These are phyloP conservation scores for Sciurus vulgaris DNA, from an alignment of 2,797 vertebrate species.

Conservation along the genomic window DNA sequence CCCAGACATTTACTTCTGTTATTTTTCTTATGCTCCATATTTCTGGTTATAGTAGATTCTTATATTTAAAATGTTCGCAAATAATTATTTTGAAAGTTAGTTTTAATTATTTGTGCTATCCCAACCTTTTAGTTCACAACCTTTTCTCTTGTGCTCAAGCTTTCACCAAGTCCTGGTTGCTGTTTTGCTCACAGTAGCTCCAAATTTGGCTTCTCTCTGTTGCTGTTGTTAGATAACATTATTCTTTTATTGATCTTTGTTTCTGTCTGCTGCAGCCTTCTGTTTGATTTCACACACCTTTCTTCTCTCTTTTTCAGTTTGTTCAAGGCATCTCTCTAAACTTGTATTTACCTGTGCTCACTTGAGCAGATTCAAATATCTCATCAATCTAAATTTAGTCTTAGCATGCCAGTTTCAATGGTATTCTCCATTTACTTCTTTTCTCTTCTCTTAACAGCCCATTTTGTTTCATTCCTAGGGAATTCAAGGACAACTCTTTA, in stretches of 20 bases:
- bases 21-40: not conserved
- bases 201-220: not conserved
- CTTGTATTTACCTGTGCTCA: not conserved
- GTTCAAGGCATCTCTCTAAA: not conserved
- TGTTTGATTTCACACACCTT: not conserved
- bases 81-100: not conserved
- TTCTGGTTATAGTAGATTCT: not conserved
- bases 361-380: constrained; percentile 31
- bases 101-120: constrained; percentile 5
- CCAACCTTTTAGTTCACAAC: not conserved
- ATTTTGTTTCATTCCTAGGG: constrained; percentile 16
- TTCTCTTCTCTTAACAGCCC: not conserved
- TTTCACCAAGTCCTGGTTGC: not conserved
- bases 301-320: not conserved
- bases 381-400: constrained; percentile 18
- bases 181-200: not conserved
- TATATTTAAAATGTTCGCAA: not conserved
- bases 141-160: not conserved
- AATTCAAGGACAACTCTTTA: not conserved
- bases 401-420: not conserved
- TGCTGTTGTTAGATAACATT: not conserved
- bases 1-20: not conserved
- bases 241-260: not conserved
- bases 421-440: not conserved
- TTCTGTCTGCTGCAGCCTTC: not conserved